Base-by-base conservation (phyloP, 2,113 vertebrate genomes). In the Falcunculus frontatus region DNA sequence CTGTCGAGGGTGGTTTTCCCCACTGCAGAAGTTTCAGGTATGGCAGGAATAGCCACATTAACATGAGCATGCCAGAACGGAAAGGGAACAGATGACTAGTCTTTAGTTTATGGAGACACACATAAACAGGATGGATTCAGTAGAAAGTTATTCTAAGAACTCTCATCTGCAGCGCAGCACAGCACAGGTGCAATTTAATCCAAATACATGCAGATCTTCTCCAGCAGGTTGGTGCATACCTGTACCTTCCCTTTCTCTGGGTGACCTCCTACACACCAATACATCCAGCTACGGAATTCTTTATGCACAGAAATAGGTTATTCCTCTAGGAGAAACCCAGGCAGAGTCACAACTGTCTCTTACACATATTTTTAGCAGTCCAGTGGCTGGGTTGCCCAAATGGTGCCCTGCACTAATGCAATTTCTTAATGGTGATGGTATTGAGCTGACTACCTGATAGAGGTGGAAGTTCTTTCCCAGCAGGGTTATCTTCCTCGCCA, bases 391-490 rank as follows among this genome's bases (percentile, higher is more conserved):
- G 46, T 6, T 89, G 77, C 42, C 62, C 46, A 37, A 73, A 41
- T 4, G 78, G 9, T 20, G 25, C 30, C 59, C 41, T 68, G 39
- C 17, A 60, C 33, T 47, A 80, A 70, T 3, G 42, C 22, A 33
- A 22, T 59, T 81, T 86, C 55, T 74, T 42, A 30, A 1, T 33
- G 72, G 32, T 57, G 29, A 90, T 13, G 25, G 56, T 5, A 4
- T 3, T 75, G 75, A 59, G 47, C 11, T 86, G 49, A 81, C n/a
- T 98, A 99, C 99, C 99, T 99, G 98, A 62, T 99, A 99, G 57
- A 99, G 98, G 59, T 98, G 98, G 90, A 99, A 98, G 95, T 99
- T 99, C 82, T 96, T 98, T 37, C 99, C 99, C 53, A 98, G 93
- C 74, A 99, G 94, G 3, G 98, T 99, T 84, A 99, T 98, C 95